These are phyloP conservation scores for Parazoanthus darwini DNA, from an alignment of 92 coral and sea anemone genomes.

Conservation along the genomic window DNA sequence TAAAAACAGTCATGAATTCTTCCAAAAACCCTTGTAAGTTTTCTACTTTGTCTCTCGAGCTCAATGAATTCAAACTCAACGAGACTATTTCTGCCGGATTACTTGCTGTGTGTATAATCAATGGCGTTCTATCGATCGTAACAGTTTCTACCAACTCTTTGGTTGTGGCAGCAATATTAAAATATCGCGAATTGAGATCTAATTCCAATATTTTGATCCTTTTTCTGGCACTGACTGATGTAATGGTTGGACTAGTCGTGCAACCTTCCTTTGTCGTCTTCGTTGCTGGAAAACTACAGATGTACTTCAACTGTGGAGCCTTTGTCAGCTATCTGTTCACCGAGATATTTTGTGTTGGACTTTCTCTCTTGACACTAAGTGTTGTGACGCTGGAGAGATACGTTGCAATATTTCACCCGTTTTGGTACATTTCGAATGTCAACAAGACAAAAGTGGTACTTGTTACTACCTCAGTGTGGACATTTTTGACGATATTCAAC, in stretches of 20 bases:
- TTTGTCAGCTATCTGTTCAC: constrained; percentile 43
- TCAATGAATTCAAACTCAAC: constrained; percentile 22
- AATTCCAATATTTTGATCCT: constrained; percentile 36
- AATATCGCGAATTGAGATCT: constrained; percentile 34
- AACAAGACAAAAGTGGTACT: neutral
- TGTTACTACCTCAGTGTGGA: constrained; percentile 22
- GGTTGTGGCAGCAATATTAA: constrained; percentile 25
- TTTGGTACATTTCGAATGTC: constrained; percentile 36
- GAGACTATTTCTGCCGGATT: neutral
- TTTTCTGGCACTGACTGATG: constrained; percentile 42
- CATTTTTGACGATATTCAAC: constrained; percentile 38
- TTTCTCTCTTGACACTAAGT: constrained; percentile 47
- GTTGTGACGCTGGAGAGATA: constrained; percentile 43
- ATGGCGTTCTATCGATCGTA: constrained; percentile 15
- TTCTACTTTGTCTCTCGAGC: constrained; percentile 47
- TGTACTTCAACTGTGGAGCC: constrained; percentile 37
- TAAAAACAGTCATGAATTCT: too few species aligned
- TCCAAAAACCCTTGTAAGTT: too few species aligned
- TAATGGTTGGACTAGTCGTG: constrained; percentile 44
- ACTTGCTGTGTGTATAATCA: constrained; percentile 25
- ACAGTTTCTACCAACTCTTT: constrained; percentile 38
- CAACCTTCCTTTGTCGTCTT: constrained; percentile 45
- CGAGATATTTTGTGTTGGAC: constrained; percentile 48
- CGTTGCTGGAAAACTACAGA: constrained; percentile 41
- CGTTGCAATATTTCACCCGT: constrained; percentile 49